A percentile compares a stretch with the other conserved stretches of the same genome.
phyloP scores from a whole-genome alignment of 2,888 invertebrate species.

The Mimumesa dahlbomi region DNA sequence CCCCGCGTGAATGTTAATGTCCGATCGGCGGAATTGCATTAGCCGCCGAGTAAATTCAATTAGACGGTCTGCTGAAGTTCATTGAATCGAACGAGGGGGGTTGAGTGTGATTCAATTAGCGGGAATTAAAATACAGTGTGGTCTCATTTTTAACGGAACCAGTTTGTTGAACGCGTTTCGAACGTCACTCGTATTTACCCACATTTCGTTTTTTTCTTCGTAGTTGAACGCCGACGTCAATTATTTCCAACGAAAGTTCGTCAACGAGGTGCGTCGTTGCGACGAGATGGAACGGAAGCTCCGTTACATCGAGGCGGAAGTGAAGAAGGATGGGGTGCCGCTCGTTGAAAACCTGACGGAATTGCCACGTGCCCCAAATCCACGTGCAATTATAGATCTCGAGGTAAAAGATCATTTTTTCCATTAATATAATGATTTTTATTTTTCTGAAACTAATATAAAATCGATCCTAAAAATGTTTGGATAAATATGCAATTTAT shows the following conservation, averaged over 20 bases:
- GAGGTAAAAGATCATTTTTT: constrained; percentile 83
- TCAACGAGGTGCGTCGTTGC: constrained; percentile 93
- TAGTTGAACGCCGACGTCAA: constrained; percentile 93
- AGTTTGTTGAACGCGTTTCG: too few species aligned
- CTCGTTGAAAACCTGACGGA: constrained; percentile 83
- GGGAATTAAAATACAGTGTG: too few species aligned
- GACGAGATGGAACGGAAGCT: constrained; percentile 95
- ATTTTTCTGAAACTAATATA: constrained; percentile 6
- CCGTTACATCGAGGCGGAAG: constrained; percentile 92
- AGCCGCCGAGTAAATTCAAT: too few species aligned
- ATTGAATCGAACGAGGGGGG: too few species aligned
- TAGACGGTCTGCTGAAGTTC: too few species aligned
- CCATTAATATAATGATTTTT: neutral
- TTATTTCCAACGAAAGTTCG: constrained; percentile 95
- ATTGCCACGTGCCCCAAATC: constrained; percentile 86
- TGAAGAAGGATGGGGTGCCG: constrained; percentile 90
- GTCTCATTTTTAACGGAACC: too few species aligned
- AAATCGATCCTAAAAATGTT: neutral
- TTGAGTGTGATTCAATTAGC: too few species aligned
- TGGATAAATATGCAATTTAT: too few species aligned
- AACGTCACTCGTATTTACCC: too few species aligned
- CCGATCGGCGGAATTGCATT: too few species aligned
- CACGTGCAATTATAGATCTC: constrained; percentile 93
- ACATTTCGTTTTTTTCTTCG: constrained; percentile 58
- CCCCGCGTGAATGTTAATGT: too few species aligned